A percentile compares a stretch with the other conserved stretches of the same genome.
phyloP scores from a whole-genome alignment of 2,113 vertebrate genomes.

The Equus quagga region DNA sequence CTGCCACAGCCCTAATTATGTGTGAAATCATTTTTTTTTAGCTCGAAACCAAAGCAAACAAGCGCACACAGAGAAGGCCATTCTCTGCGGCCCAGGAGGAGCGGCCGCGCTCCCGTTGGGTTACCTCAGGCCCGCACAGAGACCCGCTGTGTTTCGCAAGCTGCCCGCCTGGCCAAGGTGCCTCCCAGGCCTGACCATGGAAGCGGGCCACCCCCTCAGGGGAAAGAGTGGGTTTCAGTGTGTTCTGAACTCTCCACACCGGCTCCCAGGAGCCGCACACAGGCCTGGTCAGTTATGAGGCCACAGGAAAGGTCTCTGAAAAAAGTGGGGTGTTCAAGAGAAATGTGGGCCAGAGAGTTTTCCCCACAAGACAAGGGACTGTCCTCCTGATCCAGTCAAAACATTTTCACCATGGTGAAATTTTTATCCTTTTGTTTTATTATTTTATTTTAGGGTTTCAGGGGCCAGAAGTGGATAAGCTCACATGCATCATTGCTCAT shows the following conservation, averaged over 20 bases:
- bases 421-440: background rate
- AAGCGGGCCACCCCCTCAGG: background rate
- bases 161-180: background rate
- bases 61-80: conserved; percentile 87
- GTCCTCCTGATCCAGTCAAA: background rate
- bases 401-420: background rate
- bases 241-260: background rate
- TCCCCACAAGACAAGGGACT: background rate
- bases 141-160: conserved; percentile 53
- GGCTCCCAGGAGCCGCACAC: background rate
- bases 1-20: conserved; percentile 89
- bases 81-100: conserved; percentile 78
- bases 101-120: conserved; percentile 46
- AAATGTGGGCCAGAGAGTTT: background rate
- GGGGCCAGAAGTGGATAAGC: background rate
- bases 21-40: conserved; percentile 89
- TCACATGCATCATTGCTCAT: accelerated
- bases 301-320: background rate
- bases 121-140: conserved; percentile 70
- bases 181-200: conserved; percentile 41
- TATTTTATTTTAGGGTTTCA: background rate
- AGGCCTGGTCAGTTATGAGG: background rate
- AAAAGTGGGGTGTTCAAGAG: background rate
- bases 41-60: conserved; percentile 90
- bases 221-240: conserved; percentile 24